Percentiles rank a stretch among this genome's conserved stretches.
Conservation (phyloP, 2,888 invertebrate genomes). For the Syrista parreyssii region DNA sequence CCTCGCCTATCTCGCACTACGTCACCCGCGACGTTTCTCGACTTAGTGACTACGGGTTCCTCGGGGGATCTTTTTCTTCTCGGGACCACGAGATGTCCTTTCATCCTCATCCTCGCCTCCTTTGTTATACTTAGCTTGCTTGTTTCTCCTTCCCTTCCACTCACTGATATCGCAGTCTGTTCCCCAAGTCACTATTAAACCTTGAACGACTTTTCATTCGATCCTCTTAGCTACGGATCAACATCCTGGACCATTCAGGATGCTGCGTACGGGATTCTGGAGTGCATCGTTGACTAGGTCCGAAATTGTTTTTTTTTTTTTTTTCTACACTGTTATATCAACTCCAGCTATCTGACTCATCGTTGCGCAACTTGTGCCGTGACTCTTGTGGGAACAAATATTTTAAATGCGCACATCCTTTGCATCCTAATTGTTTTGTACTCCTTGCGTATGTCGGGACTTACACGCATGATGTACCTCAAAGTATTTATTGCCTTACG, state of each 20-base stretch:
- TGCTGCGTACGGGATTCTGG: background rate
- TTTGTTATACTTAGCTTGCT: background rate
- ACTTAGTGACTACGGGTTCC: background rate
- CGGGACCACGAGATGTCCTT: background rate
- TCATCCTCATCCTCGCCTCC: background rate
- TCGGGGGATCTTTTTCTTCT: constrained; percentile 4
- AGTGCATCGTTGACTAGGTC: background rate
- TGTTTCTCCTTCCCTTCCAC: background rate
- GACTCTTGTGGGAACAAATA: background rate
- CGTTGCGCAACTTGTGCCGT: background rate
- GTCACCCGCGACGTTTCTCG: background rate
- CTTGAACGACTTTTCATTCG: background rate
- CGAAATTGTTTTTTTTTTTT: background rate
- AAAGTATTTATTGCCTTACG: background rate
- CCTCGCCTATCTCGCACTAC: background rate
- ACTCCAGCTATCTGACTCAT: background rate
- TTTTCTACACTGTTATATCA: background rate
- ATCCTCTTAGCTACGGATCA: background rate
- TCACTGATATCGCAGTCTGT: background rate
- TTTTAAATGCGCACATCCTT: background rate
- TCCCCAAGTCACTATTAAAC: background rate
- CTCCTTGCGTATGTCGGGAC: background rate
- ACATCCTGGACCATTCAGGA: background rate
- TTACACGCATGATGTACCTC: background rate
- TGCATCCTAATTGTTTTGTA: background rate